phyloP scores from a whole-genome alignment of 1,140 invertebrate species.

The Anoplolepis gracilipes region DNA sequence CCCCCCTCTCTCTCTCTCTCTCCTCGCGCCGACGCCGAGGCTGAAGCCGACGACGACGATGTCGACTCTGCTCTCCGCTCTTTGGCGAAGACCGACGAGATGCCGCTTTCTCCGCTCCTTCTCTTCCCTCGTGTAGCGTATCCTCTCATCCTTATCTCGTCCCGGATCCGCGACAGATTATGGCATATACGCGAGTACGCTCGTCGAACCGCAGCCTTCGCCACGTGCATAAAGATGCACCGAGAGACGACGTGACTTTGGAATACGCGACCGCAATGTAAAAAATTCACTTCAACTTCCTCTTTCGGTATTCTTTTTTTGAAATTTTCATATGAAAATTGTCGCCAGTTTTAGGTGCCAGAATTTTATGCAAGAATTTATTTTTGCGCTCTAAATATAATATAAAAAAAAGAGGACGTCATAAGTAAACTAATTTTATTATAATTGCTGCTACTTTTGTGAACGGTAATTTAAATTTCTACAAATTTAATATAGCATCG shows the following conservation, averaged over 20 bases:
- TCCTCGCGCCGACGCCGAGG: slow-evolving; percentile 27
- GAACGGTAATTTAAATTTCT: neutral
- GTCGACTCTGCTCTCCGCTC: slow-evolving; percentile 21
- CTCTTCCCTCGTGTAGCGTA: neutral
- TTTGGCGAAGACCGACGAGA: slow-evolving; percentile 22
- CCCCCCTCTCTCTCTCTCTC: no score
- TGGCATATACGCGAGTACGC: neutral
- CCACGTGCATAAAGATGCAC: slow-evolving; percentile 21
- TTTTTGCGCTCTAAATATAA: neutral
- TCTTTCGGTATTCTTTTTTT: neutral
- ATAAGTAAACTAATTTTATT: neutral
- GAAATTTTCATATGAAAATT: neutral
- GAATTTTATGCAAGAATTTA: neutral
- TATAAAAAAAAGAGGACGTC: no score
- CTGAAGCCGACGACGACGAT: slow-evolving; percentile 10
- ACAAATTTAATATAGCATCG: neutral
- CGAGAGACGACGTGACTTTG: slow-evolving; percentile 13
- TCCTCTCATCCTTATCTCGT: slow-evolving; percentile 20
- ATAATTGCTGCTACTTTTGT: neutral
- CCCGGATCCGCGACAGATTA: slow-evolving; percentile 31
- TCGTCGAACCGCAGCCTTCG: neutral
- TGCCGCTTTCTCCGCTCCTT: slow-evolving; percentile 26
- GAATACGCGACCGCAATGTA: neutral
- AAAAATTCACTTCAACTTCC: neutral
- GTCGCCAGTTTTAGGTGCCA: neutral